These are phyloP conservation scores for Helleia helle DNA, from an alignment of 2,888 invertebrate species.

Conservation along the genomic window DNA sequence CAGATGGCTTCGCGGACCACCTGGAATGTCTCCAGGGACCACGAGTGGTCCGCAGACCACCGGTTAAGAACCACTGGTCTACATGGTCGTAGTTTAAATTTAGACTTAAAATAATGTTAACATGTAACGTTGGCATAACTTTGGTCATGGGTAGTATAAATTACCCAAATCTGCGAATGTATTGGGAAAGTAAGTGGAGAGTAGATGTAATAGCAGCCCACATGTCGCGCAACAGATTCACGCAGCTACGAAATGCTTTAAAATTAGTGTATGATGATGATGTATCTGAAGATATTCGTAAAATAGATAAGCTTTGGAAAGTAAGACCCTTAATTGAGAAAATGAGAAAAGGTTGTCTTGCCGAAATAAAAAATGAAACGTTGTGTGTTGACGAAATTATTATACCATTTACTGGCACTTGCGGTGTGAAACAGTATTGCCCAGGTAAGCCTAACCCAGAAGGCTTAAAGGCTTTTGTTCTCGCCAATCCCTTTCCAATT, in stretches of 20 bases:
- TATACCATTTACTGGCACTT: slow-evolving; percentile 14
- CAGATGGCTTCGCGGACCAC: no score
- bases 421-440: slow-evolving; percentile 15
- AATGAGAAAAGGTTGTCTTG: slow-evolving; percentile 13
- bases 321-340: slow-evolving; percentile 14
- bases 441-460: slow-evolving; percentile 15
- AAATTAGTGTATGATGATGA: slow-evolving; percentile 19
- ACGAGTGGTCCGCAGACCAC: no score
- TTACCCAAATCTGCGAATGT: slow-evolving; percentile 9
- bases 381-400: slow-evolving; percentile 19
- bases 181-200: slow-evolving; percentile 11
- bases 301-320: slow-evolving; percentile 19
- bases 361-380: slow-evolving; percentile 8
- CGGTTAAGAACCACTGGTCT: no score
- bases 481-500: no score
- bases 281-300: slow-evolving; percentile 8
- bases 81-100: no score
- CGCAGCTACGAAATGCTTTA: not conserved
- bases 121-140: slow-evolving; percentile 2
- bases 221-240: slow-evolving; percentile 11
- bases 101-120: no score
- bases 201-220: slow-evolving; percentile 11
- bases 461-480: not conserved
- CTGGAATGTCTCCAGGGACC: no score
- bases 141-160: slow-evolving; percentile 2